These are phyloP conservation scores for Phengaris arion DNA, from an alignment of 2,888 invertebrate genomes.

Conservation along the genomic window DNA sequence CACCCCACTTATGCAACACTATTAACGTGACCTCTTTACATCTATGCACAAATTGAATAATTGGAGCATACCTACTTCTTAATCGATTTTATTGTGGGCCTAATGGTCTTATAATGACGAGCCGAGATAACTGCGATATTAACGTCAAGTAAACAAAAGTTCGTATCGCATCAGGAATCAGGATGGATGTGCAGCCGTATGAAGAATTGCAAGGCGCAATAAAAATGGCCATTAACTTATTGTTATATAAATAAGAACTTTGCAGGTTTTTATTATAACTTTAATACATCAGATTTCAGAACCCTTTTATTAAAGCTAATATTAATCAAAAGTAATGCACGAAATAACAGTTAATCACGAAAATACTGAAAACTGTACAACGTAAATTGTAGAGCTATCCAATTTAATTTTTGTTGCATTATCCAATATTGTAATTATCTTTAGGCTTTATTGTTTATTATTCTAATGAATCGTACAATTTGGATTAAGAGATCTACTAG, in stretches of 20 bases:
- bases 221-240: not conserved
- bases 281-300: not conserved
- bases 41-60: slow-evolving; percentile 53
- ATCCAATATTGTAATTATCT: no score
- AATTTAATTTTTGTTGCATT: no score
- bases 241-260: not conserved
- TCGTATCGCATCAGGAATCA: slow-evolving; percentile 21
- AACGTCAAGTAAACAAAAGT: slow-evolving; percentile 14
- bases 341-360: not conserved
- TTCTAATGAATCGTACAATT: no score
- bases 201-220: not conserved
- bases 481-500: not conserved
- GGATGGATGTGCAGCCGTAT: slow-evolving; percentile 9
- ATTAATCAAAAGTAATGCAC: not conserved
- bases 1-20: slow-evolving; percentile 74
- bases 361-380: not conserved
- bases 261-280: not conserved
- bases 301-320: not conserved
- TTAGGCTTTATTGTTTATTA: no score
- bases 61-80: slow-evolving; percentile 38
- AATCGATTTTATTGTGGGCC: slow-evolving; percentile 7
- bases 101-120: slow-evolving; percentile 25
- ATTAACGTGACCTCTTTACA: slow-evolving; percentile 55
- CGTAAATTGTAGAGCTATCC: no score
- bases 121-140: slow-evolving; percentile 6